These are phyloP conservation scores for Dorcus hopei DNA, from an alignment of 2,888 invertebrate species.

Conservation along the genomic window DNA sequence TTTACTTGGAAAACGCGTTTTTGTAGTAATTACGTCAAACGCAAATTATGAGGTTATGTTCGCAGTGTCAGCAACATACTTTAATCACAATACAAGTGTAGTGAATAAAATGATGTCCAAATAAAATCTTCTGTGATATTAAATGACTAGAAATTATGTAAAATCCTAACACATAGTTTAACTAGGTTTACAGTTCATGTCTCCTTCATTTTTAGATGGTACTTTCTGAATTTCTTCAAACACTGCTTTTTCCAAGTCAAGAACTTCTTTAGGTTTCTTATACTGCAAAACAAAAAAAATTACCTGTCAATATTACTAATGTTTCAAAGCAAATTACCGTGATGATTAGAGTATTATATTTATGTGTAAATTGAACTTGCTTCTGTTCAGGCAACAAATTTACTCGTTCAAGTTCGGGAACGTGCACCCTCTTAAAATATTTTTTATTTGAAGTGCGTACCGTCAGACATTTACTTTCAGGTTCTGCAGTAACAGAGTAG, in stretches of 20 bases:
- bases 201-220: constrained; percentile 37
- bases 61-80: too few relatives aligned
- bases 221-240: constrained; percentile 42
- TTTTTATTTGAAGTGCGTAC: constrained; percentile 78
- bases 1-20: too few relatives aligned
- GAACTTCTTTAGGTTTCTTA: constrained; percentile 67
- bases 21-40: too few relatives aligned
- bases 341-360: constrained; percentile 74
- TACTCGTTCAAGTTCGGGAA: constrained; percentile 69
- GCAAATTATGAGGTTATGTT: too few relatives aligned
- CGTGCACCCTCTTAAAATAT: constrained; percentile 69
- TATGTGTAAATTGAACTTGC: constrained; percentile 65
- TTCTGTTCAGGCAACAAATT: constrained; percentile 61
- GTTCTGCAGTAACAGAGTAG: constrained; percentile 66
- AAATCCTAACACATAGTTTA: constrained; percentile 22
- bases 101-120: too few relatives aligned
- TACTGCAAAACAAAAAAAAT: constrained; percentile 56
- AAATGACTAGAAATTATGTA: too few relatives aligned
- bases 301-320: neutral
- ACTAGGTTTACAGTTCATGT: constrained; percentile 45
- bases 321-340: constrained; percentile 54
- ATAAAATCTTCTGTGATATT: too few relatives aligned
- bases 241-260: constrained; percentile 67
- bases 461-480: constrained; percentile 61
- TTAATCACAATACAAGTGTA: too few relatives aligned